Conservation (phyloP, 2,797 vertebrate species). For the Pseudocheirus occidentalis region DNA sequence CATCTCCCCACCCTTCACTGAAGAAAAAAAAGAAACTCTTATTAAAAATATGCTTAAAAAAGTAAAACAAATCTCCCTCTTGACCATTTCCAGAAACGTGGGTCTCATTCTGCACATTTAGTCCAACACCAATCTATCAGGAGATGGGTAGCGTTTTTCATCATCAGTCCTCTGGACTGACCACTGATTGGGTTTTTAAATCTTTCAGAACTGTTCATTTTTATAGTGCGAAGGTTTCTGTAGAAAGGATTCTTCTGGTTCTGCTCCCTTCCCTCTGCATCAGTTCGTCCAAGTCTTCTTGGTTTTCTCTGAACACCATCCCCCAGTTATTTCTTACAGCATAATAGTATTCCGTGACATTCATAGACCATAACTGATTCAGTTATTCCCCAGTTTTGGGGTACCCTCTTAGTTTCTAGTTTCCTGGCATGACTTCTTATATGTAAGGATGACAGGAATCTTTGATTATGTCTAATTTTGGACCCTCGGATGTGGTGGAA, state of each 20-base stretch:
- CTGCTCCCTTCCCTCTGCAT: background rate
- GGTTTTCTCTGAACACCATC: background rate
- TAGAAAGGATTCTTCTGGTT: too few species aligned
- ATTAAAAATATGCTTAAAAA: background rate
- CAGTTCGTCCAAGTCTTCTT: background rate
- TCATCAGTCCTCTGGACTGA: background rate
- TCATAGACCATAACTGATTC: background rate
- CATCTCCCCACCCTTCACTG: background rate
- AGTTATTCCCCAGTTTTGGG: background rate
- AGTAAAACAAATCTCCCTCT: background rate
- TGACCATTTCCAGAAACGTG: background rate
- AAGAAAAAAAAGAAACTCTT: background rate
- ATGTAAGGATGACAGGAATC: background rate
- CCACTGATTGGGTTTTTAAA: background rate
- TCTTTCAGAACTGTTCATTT: background rate
- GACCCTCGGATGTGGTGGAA: background rate
- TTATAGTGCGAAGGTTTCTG: background rate
- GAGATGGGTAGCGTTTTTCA: background rate
- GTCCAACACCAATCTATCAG: background rate
- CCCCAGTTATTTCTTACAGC: background rate
- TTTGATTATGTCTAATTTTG: background rate
- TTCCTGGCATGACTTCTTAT: background rate
- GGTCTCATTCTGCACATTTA: background rate
- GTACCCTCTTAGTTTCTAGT: background rate
- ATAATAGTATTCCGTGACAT: background rate